Conservation (phyloP, 2,888 invertebrate species). For the Drosophila gaucha region DNA sequence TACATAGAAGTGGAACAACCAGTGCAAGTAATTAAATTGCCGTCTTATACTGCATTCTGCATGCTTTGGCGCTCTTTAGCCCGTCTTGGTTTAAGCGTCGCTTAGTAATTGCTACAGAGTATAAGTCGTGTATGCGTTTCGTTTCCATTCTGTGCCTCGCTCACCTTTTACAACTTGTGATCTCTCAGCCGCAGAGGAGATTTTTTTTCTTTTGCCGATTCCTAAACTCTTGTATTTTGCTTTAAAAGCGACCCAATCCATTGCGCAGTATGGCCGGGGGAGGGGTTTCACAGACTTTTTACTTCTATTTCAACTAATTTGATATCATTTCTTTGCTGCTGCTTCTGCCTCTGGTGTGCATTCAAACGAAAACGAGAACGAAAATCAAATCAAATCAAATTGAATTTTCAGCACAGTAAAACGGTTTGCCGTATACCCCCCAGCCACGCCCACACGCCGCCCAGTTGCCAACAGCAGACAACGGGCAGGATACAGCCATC, state of each 20-base stretch:
- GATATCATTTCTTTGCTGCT: conserved; percentile 64
- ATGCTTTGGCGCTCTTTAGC: neutral
- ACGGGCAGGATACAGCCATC: conserved; percentile 1
- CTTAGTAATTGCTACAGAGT: neutral
- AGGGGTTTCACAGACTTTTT: conserved; percentile 28
- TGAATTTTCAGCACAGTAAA: conserved; percentile 75
- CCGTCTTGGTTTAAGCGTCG: neutral
- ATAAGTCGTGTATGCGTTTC: conserved; percentile 2
- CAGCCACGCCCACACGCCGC: conserved; percentile 10
- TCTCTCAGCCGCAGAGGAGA: conserved; percentile 17
- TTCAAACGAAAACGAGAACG: conserved; percentile 80
- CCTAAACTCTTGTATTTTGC: conserved; percentile 16
- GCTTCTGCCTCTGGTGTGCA: conserved; percentile 64
- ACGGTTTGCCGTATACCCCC: conserved; percentile 27
- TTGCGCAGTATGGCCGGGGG: neutral
- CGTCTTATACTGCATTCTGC: conserved; percentile 1
- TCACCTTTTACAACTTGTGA: conserved; percentile 21
- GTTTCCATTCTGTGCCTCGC: conserved; percentile 11
- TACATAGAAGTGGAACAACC: too few relatives aligned
- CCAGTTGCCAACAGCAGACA: conserved; percentile 21
- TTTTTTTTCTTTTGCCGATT: neutral
- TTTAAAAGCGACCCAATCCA: conserved; percentile 7
- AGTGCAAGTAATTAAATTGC: too few relatives aligned
- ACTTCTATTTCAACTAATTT: conserved; percentile 75
- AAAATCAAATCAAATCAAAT: conserved; percentile 83